Base-by-base conservation (phyloP, 2,113 vertebrate genomes). In the Tachysurus fulvidraco region DNA sequence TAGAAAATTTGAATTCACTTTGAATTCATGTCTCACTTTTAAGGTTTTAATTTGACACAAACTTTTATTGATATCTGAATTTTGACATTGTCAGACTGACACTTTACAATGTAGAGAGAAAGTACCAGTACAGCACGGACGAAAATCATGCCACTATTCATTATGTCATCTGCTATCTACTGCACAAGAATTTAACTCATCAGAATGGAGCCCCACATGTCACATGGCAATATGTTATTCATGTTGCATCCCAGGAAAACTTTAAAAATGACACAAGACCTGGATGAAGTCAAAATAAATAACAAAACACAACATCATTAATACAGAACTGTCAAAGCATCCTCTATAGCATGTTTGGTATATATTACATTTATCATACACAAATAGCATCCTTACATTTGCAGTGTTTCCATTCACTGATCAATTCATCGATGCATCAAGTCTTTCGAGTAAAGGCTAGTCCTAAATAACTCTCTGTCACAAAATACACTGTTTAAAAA, bases 401-500 rank as follows among this genome's bases (percentile, higher is more conserved):
- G 54, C 54, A 36, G 21, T 50, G 13, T 28, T 30, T 57, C 13
- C 5, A 57, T 81, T 30, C 23, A 69, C 30, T 69, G 44, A 69
- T 69, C 62, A 85, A 64, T 74, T 17, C 5, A 36, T 60, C 28
- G 11, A 25, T 50, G 78, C 21, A 73, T 74, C 25, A 25, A 60
- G 41, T 23, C 7, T 11, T 62, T 36, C 12, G 13, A 28, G 55
- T 44, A 81, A 81, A 54, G 19, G 30, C 52, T 50, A 74, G 7
- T 81, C 9, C 12, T 23, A 71, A 86, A 55, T 81, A 86, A 60
- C 54, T 73, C 54, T 57, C n/a, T 30, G n/a, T 57, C 28, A 36
- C 36, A 74, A 74, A 60, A 86, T 82, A 12, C 54, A 54, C 17
- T 36, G 11, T 62, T 82, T 73, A 41, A 44, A 59, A 88, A 83